These are phyloP conservation scores for Antheraea yamamai DNA, from an alignment of 2,888 invertebrate genomes.

Conservation along the genomic window DNA sequence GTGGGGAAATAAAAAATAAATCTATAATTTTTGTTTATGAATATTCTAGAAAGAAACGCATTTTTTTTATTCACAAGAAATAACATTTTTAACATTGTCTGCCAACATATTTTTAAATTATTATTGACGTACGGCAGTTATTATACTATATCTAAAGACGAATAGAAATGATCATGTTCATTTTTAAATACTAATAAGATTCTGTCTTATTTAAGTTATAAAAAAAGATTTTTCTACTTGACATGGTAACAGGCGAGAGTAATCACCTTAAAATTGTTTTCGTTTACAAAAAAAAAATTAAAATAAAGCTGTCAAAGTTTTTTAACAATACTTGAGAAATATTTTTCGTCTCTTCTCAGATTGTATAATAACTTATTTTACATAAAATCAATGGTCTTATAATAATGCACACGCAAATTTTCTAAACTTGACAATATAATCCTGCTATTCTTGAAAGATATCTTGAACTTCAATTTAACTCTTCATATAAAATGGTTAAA, in stretches of 20 bases:
- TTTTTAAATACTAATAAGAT: too few relatives aligned
- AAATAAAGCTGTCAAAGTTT: background rate
- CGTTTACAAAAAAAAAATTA: background rate
- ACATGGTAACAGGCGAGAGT: background rate
- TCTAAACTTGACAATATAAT: constrained; percentile 35
- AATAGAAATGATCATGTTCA: too few relatives aligned
- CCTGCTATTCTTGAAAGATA: constrained; percentile 11
- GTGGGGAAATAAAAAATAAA: too few relatives aligned
- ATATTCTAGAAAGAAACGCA: too few relatives aligned
- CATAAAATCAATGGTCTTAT: background rate
- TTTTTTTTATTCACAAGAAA: too few relatives aligned
- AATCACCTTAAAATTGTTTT: background rate
- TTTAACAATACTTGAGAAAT: background rate
- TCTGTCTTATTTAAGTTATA: background rate
- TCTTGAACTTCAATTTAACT: constrained; percentile 14
- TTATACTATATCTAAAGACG: too few relatives aligned
- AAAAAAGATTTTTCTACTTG: background rate
- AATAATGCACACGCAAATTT: constrained; percentile 38
- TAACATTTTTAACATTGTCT: too few relatives aligned
- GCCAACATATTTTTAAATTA: too few relatives aligned
- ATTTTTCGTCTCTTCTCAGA: background rate
- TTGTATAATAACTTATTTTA: background rate
- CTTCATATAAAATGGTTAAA: constrained; percentile 19
- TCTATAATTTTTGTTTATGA: too few relatives aligned
- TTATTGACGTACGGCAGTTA: too few relatives aligned